phyloP scores from a whole-genome alignment of 2,888 invertebrate genomes.

The Choreutis nemorana region DNA sequence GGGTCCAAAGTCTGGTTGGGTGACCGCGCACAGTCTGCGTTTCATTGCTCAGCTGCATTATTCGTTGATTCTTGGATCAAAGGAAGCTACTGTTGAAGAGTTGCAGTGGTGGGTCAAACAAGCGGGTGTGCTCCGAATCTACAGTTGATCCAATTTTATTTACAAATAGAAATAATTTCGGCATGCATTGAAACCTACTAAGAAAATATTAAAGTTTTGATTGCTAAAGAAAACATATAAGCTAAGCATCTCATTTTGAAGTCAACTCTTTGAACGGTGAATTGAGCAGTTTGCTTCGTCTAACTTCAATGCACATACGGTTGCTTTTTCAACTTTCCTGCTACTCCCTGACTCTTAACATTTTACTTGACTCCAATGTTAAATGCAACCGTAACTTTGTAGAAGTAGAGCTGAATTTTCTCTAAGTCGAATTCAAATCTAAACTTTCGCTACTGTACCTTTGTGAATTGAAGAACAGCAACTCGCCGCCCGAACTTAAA shows the following conservation, averaged over 20 bases:
- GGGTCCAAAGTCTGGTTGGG: no score
- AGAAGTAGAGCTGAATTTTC: constrained; percentile 3
- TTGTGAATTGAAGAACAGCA: constrained; percentile 34
- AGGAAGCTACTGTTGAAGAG: no score
- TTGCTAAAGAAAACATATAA: no score
- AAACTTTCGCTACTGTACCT: constrained; percentile 24
- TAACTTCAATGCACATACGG: constrained; percentile 15
- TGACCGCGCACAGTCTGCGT: no score
- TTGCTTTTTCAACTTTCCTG: constrained; percentile 25
- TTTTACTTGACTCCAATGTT: constrained; percentile 15
- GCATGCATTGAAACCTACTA: constrained; percentile 12
- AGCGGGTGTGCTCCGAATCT: no score
- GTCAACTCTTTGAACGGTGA: no score
- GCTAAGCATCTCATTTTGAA: no score
- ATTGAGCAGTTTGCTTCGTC: constrained; percentile 19
- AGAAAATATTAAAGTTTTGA: no score
- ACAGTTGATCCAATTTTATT: constrained; percentile 6
- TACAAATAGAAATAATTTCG: constrained; percentile 5
- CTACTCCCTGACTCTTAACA: constrained; percentile 20
- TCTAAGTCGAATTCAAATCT: constrained; percentile 1
- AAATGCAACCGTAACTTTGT: constrained; percentile 4
- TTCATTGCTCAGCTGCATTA: no score
- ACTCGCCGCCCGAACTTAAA: constrained; percentile 25
- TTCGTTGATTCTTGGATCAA: no score
- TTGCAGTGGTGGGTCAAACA: no score